These are phyloP conservation scores for Camponotus fellah DNA, from an alignment of 2,888 invertebrate genomes.

Conservation along the genomic window DNA sequence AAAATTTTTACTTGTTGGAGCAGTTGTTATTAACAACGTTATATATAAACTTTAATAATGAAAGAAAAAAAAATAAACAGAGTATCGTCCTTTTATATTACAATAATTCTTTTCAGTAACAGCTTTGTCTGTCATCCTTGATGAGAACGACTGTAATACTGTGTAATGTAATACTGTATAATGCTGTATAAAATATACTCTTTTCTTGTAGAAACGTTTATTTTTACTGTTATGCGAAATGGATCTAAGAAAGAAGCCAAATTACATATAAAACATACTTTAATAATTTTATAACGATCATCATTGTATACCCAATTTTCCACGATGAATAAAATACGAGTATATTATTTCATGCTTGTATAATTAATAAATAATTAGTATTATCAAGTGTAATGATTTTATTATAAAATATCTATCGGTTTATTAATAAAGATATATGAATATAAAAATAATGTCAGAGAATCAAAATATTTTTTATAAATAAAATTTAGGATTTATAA, in stretches of 20 bases:
- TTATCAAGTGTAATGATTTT: not conserved
- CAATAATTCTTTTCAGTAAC: slow-evolving; percentile 3
- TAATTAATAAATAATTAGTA: not conserved
- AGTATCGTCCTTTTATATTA: not conserved
- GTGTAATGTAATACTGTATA: not conserved
- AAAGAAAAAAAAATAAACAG: not conserved
- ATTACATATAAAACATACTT: not conserved
- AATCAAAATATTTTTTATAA: slow-evolving; percentile 16
- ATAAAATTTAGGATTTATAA: not conserved
- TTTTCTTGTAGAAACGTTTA: slow-evolving; percentile 29
- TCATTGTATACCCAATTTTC: not conserved
- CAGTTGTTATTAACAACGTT: not conserved
- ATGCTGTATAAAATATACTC: slow-evolving; percentile 5
- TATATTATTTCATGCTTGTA: not conserved
- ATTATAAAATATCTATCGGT: not conserved
- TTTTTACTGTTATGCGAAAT: not conserved
- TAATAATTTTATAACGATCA: slow-evolving; percentile 4
- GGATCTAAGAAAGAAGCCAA: not conserved
- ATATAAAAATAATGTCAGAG: slow-evolving; percentile 12
- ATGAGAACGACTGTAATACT: not conserved
- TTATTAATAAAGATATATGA: not conserved
- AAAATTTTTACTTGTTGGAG: not conserved
- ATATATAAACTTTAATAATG: slow-evolving; percentile 3
- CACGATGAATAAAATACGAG: not conserved
- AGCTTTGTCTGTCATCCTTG: not conserved